phyloP scores from a whole-genome alignment of 1,140 invertebrate genomes.

The Ips nitidus region DNA sequence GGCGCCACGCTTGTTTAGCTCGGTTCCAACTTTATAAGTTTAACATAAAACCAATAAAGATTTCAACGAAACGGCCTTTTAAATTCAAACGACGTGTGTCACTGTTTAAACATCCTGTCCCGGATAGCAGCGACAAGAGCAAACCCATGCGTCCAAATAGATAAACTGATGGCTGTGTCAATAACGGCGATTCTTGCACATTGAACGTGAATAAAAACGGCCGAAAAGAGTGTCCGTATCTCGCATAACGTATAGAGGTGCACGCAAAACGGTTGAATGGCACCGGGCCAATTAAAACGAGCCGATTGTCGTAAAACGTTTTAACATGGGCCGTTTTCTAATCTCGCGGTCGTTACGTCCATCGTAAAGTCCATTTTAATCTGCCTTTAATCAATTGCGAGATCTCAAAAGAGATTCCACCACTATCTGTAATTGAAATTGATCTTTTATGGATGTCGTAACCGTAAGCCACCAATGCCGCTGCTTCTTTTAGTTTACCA shows the following conservation, averaged over 20 bases:
- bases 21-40: constrained; percentile 8
- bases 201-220: no score
- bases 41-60: constrained; percentile 20
- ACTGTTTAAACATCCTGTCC: constrained; percentile 23
- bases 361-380: constrained; percentile 18
- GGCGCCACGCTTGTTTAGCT: constrained; percentile 3
- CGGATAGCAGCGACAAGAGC: not conserved
- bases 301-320: constrained; percentile 10
- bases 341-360: not conserved
- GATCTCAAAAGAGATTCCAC: constrained; percentile 6
- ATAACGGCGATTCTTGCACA: not conserved
- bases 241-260: no score
- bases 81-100: constrained; percentile 21
- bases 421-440: constrained; percentile 27
- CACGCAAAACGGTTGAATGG: no score
- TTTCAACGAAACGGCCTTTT: constrained; percentile 13
- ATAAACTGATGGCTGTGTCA: not conserved
- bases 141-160: constrained; percentile 3
- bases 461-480: not conserved
- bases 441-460: constrained; percentile 25
- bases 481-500: no score
- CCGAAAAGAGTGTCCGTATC: no score
- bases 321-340: constrained; percentile 11
- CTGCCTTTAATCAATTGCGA: constrained; percentile 17
- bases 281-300: no score